Conservation (phyloP, 2,113 vertebrate genomes). For the Xiphophorus maculatus region DNA sequence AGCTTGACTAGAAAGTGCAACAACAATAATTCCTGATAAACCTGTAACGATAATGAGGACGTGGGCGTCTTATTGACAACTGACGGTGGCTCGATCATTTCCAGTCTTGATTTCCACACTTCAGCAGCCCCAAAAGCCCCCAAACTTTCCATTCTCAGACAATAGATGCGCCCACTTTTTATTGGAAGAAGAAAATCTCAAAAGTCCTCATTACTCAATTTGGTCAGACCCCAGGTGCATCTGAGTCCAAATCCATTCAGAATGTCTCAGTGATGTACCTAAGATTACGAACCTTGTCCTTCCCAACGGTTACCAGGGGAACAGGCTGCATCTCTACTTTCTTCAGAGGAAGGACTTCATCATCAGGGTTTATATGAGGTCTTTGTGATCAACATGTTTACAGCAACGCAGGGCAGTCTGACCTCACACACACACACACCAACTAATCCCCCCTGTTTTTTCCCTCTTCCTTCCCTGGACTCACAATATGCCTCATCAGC, state of each 20-base stretch:
- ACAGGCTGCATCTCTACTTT: slow-evolving; percentile 35
- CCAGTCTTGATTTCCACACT: slow-evolving; percentile 50
- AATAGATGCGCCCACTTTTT: neutral
- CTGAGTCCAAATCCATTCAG: slow-evolving; percentile 25
- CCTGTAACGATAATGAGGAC: slow-evolving; percentile 3
- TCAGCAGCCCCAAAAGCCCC: slow-evolving; percentile 44
- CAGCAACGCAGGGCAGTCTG: slow-evolving; percentile 23
- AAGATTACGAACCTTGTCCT: slow-evolving; percentile 47
- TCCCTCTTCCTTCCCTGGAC: slow-evolving; percentile 26
- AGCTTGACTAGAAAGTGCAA: slow-evolving; percentile 21
- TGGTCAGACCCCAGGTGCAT: slow-evolving; percentile 16
- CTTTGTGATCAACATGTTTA: slow-evolving; percentile 55
- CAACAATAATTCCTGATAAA: slow-evolving; percentile 21
- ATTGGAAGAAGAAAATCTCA: slow-evolving; percentile 10
- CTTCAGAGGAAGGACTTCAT: slow-evolving; percentile 18
- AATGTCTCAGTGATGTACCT: slow-evolving; percentile 31
- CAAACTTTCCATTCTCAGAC: slow-evolving; percentile 2
- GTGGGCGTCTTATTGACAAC: slow-evolving; percentile 25
- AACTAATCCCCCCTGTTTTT: neutral
- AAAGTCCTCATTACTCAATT: slow-evolving; percentile 36
- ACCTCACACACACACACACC: slow-evolving; percentile 27
- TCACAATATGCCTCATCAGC: slow-evolving; percentile 26
- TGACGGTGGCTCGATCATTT: neutral
- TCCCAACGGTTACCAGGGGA: slow-evolving; percentile 65
- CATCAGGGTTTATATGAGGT: slow-evolving; percentile 22